Conservation (phyloP, 2,113 vertebrate genomes). For the Chloebia gouldiae region DNA sequence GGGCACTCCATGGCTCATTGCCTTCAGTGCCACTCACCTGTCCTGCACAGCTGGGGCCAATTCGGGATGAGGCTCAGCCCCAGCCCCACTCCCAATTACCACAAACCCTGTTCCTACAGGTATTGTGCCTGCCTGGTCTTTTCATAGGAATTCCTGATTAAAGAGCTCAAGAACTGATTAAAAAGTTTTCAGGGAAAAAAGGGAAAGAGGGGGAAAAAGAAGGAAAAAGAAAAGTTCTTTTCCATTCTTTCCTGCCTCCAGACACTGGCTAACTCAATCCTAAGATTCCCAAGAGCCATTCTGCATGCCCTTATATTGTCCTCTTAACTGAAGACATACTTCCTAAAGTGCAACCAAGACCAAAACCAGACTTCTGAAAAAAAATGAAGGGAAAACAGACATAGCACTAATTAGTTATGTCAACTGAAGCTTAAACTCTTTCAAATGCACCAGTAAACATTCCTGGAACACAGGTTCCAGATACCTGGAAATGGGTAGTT, state of each 20-base stretch:
- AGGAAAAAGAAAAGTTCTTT: neutral
- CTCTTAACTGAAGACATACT: neutral
- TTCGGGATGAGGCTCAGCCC: rapidly evolving
- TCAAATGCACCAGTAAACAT: neutral
- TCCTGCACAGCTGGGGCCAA: neutral
- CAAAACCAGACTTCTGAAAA: neutral
- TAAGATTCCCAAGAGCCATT: neutral
- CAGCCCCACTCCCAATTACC: neutral
- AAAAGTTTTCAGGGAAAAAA: neutral
- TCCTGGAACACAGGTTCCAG: neutral
- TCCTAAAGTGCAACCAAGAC: neutral
- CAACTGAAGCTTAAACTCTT: neutral
- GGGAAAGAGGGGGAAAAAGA: neutral
- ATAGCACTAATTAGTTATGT: neutral
- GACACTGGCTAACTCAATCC: neutral
- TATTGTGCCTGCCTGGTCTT: neutral
- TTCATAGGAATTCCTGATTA: neutral
- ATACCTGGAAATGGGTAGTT: neutral
- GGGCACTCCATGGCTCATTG: neutral
- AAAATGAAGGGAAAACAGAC: neutral
- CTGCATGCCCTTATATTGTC: neutral
- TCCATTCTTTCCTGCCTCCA: neutral
- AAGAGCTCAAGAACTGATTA: neutral
- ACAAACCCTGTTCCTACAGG: neutral
- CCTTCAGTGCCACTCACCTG: neutral